Conservation (phyloP, 2,888 invertebrate genomes). For the Perithous albicinctus region DNA sequence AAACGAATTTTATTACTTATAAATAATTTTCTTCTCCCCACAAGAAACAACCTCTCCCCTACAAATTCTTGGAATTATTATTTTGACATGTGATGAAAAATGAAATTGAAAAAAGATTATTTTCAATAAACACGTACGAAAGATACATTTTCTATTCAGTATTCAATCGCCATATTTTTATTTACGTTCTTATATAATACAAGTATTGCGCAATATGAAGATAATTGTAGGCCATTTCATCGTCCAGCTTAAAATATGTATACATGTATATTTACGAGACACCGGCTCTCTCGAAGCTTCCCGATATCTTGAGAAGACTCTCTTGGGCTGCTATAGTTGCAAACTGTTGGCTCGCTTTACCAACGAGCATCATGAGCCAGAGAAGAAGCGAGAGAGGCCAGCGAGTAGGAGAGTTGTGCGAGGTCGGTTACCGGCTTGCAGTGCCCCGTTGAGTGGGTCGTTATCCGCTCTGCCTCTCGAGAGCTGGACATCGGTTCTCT, state of each 20-base stretch:
- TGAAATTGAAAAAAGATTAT: background rate
- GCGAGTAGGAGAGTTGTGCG: conserved; percentile 67
- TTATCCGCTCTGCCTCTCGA: conserved; percentile 67
- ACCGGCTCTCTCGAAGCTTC: conserved; percentile 27
- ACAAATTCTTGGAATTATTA: too few relatives aligned
- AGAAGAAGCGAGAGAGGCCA: conserved; percentile 43
- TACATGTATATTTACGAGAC: background rate
- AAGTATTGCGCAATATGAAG: background rate
- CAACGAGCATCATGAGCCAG: background rate
- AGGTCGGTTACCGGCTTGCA: conserved; percentile 67
- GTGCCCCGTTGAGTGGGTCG: conserved; percentile 69
- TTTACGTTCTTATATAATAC: background rate
- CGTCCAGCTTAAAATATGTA: background rate
- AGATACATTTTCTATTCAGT: background rate
- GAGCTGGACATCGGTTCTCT: conserved; percentile 50
- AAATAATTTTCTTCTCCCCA: too few relatives aligned
- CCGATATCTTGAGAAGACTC: conserved; percentile 53
- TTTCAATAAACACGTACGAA: background rate
- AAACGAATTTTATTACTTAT: too few relatives aligned
- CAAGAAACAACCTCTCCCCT: too few relatives aligned
- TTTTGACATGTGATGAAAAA: background rate
- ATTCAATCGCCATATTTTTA: background rate
- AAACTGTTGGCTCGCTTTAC: conserved; percentile 44
- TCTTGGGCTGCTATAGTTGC: conserved; percentile 34
- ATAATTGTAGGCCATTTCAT: background rate